phyloP scores from a whole-genome alignment of 2,888 invertebrate species.

The Cheilosia impressa region DNA sequence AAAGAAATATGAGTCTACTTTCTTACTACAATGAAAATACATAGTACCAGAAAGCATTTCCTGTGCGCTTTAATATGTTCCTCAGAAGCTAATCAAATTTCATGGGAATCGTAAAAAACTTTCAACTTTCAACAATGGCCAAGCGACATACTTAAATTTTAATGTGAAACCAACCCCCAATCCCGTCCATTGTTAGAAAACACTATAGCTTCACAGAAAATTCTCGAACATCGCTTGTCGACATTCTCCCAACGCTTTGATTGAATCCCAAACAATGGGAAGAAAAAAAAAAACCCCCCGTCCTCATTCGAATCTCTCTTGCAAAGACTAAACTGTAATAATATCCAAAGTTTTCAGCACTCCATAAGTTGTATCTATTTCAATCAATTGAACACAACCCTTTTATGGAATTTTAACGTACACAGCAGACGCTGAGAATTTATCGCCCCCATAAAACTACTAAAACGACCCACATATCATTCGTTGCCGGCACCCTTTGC shows the following conservation, averaged over 20 bases:
- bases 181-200: neutral
- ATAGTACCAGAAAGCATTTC: too few species aligned
- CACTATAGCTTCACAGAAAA: neutral
- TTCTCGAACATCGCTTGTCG: neutral
- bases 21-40: too few species aligned
- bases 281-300: constrained; percentile 17
- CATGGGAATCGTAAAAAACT: neutral
- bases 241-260: constrained; percentile 16
- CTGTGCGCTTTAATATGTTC: too few species aligned
- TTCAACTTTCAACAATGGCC: neutral
- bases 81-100: too few species aligned
- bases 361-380: constrained; percentile 72
- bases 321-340: constrained; percentile 53
- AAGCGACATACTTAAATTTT: neutral
- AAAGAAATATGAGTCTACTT: too few species aligned
- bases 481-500: constrained; percentile 24
- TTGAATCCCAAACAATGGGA: constrained; percentile 22
- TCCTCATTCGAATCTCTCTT: neutral
- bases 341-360: constrained; percentile 71
- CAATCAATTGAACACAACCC: constrained; percentile 74
- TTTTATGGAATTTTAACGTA: constrained; percentile 37
- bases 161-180: neutral
- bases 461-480: constrained; percentile 59
- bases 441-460: constrained; percentile 74
- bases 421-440: constrained; percentile 42